A percentile compares a stretch with the other conserved stretches of the same genome.
These are phyloP conservation scores for Meiosimyza decipiens DNA, from an alignment of 2,888 invertebrate genomes.

Conservation along the genomic window DNA sequence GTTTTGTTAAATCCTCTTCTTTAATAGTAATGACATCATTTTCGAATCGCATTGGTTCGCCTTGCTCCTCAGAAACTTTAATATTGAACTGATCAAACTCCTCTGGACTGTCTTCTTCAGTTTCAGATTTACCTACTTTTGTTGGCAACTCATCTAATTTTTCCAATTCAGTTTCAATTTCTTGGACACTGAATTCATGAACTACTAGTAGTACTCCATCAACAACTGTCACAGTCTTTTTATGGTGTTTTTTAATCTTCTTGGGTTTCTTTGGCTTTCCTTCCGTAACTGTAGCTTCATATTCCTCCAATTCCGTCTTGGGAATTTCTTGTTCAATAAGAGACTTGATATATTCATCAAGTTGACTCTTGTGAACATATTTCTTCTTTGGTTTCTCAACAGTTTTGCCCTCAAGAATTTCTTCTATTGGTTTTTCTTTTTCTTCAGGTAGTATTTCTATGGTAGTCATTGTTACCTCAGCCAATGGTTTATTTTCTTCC, in stretches of 20 bases:
- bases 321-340: conserved; percentile 62
- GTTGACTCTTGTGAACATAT: conserved; percentile 55
- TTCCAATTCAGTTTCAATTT: conserved; percentile 50
- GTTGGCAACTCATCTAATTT: conserved; percentile 49
- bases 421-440: conserved; percentile 40
- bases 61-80: conserved; percentile 42
- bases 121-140: conserved; percentile 52
- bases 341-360: conserved; percentile 57
- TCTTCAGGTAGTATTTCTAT: conserved; percentile 59
- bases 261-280: conserved; percentile 59
- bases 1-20: conserved; percentile 43
- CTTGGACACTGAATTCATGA: conserved; percentile 55
- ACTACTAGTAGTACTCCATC: conserved; percentile 55
- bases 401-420: conserved; percentile 48
- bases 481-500: conserved; percentile 65
- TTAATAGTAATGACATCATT: conserved; percentile 33
- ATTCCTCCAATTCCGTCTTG: conserved; percentile 62
- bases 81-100: conserved; percentile 36
- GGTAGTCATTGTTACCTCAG: conserved; percentile 65
- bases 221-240: conserved; percentile 54
- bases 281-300: conserved; percentile 60
- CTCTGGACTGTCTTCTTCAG: conserved; percentile 44
- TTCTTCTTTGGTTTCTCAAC: conserved; percentile 53
- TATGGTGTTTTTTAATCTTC: conserved; percentile 62
- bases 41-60: conserved; percentile 39